Conservation (phyloP, 1,140 invertebrate species). For the Papilio glaucus region DNA sequence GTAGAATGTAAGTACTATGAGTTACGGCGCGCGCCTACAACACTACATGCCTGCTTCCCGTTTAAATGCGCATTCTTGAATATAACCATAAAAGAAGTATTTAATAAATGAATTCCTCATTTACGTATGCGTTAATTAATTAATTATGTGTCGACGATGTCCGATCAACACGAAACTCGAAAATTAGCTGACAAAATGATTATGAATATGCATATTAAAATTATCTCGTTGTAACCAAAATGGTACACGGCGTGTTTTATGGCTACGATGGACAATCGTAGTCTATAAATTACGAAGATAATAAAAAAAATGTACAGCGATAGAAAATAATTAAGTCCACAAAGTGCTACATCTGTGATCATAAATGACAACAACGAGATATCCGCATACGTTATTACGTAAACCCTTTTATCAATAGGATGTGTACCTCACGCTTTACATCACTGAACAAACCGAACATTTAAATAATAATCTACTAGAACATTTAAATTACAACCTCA, state of each 20-base stretch:
- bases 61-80: constrained; percentile 60
- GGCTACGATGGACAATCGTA: constrained; percentile 50
- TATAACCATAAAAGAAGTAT: constrained; percentile 60
- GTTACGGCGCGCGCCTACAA: constrained; percentile 51
- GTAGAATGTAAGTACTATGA: constrained; percentile 57
- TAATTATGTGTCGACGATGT: constrained; percentile 71
- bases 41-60: constrained; percentile 55
- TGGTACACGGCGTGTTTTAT: constrained; percentile 58
- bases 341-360: constrained; percentile 54
- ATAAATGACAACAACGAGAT: constrained; percentile 56
- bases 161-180: constrained; percentile 68
- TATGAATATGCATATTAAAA: constrained; percentile 64
- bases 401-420: constrained; percentile 42
- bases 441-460: constrained; percentile 37
- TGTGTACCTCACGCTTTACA: constrained; percentile 38
- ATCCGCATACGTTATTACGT: constrained; percentile 44
- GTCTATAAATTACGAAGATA: constrained; percentile 65
- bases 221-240: constrained; percentile 48
- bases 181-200: constrained; percentile 66
- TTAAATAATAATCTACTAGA: neutral
- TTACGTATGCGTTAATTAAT: constrained; percentile 72
- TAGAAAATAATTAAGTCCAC: constrained; percentile 53
- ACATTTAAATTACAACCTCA: constrained; percentile 18
- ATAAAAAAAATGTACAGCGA: constrained; percentile 61
- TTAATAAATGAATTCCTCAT: constrained; percentile 61